Evolutionary conservation across 2,113 vertebrate species (phyloP).

Genomic region (Ploceus nigricollis): DNA sequence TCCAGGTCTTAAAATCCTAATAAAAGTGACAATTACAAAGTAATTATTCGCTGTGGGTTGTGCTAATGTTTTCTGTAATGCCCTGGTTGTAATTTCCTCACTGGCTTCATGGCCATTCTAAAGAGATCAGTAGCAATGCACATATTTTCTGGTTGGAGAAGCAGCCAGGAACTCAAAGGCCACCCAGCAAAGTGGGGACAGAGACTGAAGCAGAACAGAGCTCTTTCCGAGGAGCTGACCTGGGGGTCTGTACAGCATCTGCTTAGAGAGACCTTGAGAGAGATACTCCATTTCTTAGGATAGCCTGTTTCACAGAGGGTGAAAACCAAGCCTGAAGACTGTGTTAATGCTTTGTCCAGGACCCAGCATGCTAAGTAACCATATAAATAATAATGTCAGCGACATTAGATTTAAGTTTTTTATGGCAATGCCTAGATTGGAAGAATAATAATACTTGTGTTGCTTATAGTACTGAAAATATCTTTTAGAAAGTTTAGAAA

Average conservation of each 20-base stretch:
- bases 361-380: neutral
- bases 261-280: neutral
- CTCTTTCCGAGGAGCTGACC: neutral
- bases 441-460: neutral
- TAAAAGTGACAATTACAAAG: neutral
- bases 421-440: neutral
- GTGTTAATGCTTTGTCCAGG: neutral
- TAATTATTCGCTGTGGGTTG: neutral
- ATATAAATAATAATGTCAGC: neutral
- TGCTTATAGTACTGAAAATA: neutral
- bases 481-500: neutral
- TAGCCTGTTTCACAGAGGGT: neutral
- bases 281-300: neutral
- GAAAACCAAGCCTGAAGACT: neutral
- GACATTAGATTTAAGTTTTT: neutral
- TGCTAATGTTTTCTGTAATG: neutral
- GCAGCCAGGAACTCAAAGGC: neutral
- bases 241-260: neutral
- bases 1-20: neutral
- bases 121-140: neutral
- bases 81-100: neutral
- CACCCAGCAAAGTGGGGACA: neutral
- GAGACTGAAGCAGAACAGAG: neutral
- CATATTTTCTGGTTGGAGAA: neutral
- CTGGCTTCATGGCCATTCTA: neutral